phyloP scores from a whole-genome alignment of 2,797 vertebrate species.

The Lutjanus argentimaculatus region DNA sequence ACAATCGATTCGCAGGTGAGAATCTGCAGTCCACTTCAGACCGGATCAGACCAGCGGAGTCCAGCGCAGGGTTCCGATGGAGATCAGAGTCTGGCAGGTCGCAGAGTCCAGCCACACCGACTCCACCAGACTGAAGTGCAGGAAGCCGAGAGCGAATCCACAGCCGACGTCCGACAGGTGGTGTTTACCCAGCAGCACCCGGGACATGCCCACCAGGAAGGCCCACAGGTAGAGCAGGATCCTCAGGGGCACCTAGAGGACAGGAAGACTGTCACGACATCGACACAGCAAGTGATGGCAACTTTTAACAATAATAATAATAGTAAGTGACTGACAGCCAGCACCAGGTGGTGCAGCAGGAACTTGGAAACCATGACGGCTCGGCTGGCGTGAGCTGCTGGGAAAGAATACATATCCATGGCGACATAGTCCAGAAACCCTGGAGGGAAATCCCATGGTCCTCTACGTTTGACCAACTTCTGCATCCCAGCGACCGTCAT shows the following conservation, averaged over 20 bases:
- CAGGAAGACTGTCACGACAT: background rate
- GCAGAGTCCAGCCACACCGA: slow-evolving; percentile 93
- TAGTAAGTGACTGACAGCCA: slow-evolving; percentile 81
- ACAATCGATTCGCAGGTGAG: no score
- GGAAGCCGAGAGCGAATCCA: slow-evolving; percentile 92
- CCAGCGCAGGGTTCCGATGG: slow-evolving; percentile 87
- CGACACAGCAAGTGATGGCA: background rate
- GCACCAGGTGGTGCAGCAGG: slow-evolving; percentile 93
- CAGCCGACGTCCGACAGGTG: slow-evolving; percentile 93
- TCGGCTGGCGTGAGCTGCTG: slow-evolving; percentile 92
- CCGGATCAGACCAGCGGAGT: slow-evolving; percentile 48
- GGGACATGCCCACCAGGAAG: slow-evolving; percentile 89
- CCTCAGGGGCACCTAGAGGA: slow-evolving; percentile 87
- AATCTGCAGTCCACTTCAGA: background rate
- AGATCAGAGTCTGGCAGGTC: slow-evolving; percentile 93
- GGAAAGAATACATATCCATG: slow-evolving; percentile 94
- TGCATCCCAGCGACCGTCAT: slow-evolving; percentile 92
- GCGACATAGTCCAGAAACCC: slow-evolving; percentile 91
- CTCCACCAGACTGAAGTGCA: slow-evolving; percentile 94
- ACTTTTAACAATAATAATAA: no score
- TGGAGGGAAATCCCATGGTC: slow-evolving; percentile 89
- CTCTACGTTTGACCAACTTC: slow-evolving; percentile 91
- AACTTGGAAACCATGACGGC: slow-evolving; percentile 94
- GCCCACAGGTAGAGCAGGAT: slow-evolving; percentile 94
- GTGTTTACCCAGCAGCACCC: slow-evolving; percentile 92